Percentiles rank a stretch among this genome's conserved stretches.
These are phyloP conservation scores for Ligdia adustata DNA, from an alignment of 2,888 invertebrate genomes.

Conservation along the genomic window DNA sequence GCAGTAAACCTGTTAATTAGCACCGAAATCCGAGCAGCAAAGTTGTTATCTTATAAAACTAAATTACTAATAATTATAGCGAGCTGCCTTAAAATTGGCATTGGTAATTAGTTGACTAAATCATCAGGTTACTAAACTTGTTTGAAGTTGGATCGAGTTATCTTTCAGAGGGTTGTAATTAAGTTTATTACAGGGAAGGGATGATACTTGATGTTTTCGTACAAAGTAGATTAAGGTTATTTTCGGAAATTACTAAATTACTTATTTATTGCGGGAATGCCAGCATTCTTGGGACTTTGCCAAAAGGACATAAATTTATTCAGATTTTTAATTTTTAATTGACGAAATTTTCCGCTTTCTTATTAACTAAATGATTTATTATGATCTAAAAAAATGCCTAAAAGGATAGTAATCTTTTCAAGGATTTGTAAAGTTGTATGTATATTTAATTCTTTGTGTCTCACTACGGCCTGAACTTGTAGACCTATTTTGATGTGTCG, in stretches of 20 bases:
- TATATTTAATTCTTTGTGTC: too few relatives aligned
- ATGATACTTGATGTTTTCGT: slow-evolving; percentile 3
- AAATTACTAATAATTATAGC: slow-evolving; percentile 25
- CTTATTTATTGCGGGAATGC: too few relatives aligned
- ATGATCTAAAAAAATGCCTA: too few relatives aligned
- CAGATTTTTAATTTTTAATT: too few relatives aligned
- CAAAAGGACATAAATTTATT: too few relatives aligned
- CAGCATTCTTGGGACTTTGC: too few relatives aligned
- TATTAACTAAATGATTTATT: too few relatives aligned
- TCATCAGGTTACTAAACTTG: slow-evolving; percentile 26
- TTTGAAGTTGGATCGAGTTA: slow-evolving; percentile 25
- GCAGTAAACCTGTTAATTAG: background rate
- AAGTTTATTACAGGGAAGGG: slow-evolving; percentile 24
- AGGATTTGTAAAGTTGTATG: too few relatives aligned
- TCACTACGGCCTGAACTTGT: too few relatives aligned
- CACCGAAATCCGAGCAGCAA: slow-evolving; percentile 14
- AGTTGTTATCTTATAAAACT: slow-evolving; percentile 9
- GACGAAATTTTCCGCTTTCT: too few relatives aligned
- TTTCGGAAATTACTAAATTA: background rate
- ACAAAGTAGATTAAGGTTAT: background rate
- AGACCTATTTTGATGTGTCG: too few relatives aligned
- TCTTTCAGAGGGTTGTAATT: slow-evolving; percentile 16
- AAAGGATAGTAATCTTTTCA: background rate
- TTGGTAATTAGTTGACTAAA: slow-evolving; percentile 24
- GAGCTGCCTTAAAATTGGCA: slow-evolving; percentile 10